A percentile compares a stretch with the other conserved stretches of the same genome.
phyloP scores from a whole-genome alignment of 1,140 invertebrate species.

The Cylas formicarius region DNA sequence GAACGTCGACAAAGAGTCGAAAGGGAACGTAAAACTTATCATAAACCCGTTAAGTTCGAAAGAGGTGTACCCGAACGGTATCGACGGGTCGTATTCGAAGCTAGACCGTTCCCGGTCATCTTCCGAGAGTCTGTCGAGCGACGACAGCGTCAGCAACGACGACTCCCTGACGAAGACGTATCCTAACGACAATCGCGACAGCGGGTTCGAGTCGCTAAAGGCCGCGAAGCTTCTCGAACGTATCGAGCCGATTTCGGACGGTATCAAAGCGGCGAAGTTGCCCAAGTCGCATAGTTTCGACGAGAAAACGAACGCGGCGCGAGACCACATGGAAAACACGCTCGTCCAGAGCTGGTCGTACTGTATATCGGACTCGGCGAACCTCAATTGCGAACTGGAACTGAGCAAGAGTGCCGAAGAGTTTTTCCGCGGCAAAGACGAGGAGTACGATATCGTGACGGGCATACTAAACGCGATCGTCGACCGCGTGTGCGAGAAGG shows the following conservation, averaged over 20 bases:
- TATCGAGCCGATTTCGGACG: conserved; percentile 37
- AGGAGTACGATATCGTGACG: conserved; percentile 27
- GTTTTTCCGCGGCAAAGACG: conserved; percentile 34
- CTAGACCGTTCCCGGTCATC: conserved; percentile 37
- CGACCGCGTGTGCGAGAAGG: conserved; percentile 32
- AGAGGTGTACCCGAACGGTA: conserved; percentile 37
- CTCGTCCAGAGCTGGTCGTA: conserved; percentile 41
- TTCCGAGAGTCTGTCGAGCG: conserved; percentile 36
- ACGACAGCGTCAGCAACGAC: conserved; percentile 28
- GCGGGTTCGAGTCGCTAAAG: conserved; percentile 28
- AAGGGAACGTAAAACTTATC: conserved; percentile 44
- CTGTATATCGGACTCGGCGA: conserved; percentile 36
- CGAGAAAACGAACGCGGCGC: conserved; percentile 33
- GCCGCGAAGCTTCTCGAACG: conserved; percentile 27
- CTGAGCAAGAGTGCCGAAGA: conserved; percentile 38
- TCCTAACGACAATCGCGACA: conserved; percentile 27
- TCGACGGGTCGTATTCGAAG: conserved; percentile 38
- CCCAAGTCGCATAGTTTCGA: conserved; percentile 41
- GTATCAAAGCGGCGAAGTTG: conserved; percentile 37
- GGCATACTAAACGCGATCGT: conserved; percentile 35
- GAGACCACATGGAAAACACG: conserved; percentile 28
- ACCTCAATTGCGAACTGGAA: conserved; percentile 33
- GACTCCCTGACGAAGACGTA: conserved; percentile 26
- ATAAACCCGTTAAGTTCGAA: conserved; percentile 48
- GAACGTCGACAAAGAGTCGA: conserved; percentile 29